Percentiles rank a stretch among this genome's conserved stretches.
phyloP scores from a whole-genome alignment of 1,140 invertebrate genomes.

The Zaprionus vittiger region DNA sequence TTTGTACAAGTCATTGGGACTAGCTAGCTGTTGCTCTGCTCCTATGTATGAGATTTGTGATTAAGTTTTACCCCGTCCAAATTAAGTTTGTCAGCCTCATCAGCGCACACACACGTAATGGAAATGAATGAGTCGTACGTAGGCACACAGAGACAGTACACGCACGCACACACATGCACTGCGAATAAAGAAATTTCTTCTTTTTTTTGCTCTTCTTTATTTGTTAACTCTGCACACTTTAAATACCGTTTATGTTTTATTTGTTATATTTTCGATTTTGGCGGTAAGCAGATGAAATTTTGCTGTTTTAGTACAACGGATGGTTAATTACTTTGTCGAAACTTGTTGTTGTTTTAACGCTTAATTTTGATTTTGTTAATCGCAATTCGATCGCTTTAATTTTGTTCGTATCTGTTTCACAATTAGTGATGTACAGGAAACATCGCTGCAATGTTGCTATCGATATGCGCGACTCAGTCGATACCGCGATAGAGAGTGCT shows the following conservation, averaged over 20 bases:
- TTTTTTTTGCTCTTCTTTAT: constrained; percentile 2
- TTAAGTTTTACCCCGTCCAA: constrained; percentile 48
- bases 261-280: neutral
- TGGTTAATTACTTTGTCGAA: constrained; percentile 18
- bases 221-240: constrained; percentile 21
- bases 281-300: neutral
- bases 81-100: constrained; percentile 35
- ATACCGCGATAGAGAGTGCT: constrained; percentile 21
- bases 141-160: constrained; percentile 54
- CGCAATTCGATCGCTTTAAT: constrained; percentile 46
- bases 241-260: constrained; percentile 4
- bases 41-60: constrained; percentile 26
- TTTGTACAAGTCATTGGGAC: constrained; percentile 49
- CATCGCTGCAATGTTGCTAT: constrained; percentile 12
- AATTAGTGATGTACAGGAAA: constrained; percentile 34
- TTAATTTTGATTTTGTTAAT: constrained; percentile 41
- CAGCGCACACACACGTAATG: constrained; percentile 63
- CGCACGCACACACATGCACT: constrained; percentile 55
- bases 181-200: constrained; percentile 45
- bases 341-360: constrained; percentile 8
- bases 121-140: constrained; percentile 71
- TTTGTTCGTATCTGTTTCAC: constrained; percentile 45
- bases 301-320: neutral
- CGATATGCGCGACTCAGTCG: neutral
- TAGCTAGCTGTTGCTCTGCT: constrained; percentile 44